phyloP scores from a whole-genome alignment of 2,797 vertebrate genomes.

The Todus mexicanus region DNA sequence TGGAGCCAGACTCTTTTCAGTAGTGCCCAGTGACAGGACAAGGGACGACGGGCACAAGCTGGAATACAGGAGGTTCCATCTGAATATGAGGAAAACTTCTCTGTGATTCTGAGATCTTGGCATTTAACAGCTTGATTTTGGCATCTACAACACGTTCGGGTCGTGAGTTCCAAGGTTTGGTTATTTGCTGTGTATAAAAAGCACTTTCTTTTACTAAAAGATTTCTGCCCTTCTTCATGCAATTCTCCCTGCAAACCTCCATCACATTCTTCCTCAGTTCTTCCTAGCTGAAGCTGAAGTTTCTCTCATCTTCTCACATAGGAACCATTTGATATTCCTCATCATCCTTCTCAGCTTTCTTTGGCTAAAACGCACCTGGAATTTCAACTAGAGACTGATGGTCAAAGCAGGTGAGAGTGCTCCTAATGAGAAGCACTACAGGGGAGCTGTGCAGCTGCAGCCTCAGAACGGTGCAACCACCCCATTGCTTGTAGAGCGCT shows the following conservation, averaged over 20 bases:
- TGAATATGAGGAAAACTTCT: no score
- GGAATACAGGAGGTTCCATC: no score
- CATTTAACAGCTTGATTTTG: background rate
- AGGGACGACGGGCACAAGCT: no score
- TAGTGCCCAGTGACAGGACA: no score
- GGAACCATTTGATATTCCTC: background rate
- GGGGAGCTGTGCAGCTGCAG: background rate
- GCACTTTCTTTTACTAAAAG: background rate
- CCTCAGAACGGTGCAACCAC: background rate
- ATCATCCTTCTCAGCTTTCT: background rate
- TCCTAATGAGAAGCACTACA: background rate
- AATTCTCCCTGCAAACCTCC: background rate
- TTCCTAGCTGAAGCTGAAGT: background rate
- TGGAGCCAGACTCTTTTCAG: no score
- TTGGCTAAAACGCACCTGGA: background rate
- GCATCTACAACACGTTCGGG: background rate
- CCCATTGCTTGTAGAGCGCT: background rate
- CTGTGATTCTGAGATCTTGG: no score
- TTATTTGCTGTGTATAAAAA: background rate
- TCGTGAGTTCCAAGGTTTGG: background rate
- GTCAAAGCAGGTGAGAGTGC: background rate
- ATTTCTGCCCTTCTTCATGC: background rate
- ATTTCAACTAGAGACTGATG: background rate
- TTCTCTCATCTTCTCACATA: background rate
- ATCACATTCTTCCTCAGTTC: background rate